Base-by-base conservation (phyloP, 2,797 vertebrate genomes). In the Crax fasciolata region DNA sequence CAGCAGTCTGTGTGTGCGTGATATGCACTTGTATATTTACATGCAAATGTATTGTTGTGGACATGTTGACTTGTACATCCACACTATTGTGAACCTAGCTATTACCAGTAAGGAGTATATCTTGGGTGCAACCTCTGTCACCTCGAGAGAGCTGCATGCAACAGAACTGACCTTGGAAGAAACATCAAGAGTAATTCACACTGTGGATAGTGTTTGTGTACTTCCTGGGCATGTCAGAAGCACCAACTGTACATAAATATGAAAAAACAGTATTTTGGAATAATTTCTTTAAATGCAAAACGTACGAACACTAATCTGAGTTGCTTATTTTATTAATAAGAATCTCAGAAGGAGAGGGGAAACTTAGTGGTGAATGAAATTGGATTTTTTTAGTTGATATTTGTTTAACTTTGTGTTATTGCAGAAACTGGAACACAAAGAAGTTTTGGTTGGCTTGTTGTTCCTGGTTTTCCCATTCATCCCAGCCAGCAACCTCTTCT, bases 401-500 rank as follows among this genome's bases (percentile, higher is more conserved):
- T 78, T 96, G 79, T 96, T 97, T 96, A 90, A 94, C 97, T 96
- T 97, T 97, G 74, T 98, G 92, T 93, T 98, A 95, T 97, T 98
- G 66, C 98, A 99, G 99, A 98, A 97, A 94, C 97, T 98, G 97
- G 98, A 98, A 94, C 98, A 98, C 93, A 98, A 98, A 96, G 99
- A 99, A 96, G 98, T 99, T 83, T 94, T 99, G 95, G 98, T 99
- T 90, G 99, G 99, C 72, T 80, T 99, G 82, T 95, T 99, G 96
- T 99, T 99, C 97, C 98, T 99, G 96, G 97, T 99, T 90, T 99
- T 99, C 96, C 99, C 99, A 85, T 99, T 99, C 98, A 98, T 99
- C 93, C 99, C 99, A 65, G 99, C 99, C 97, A 99, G 99, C 97
- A 99, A 99, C 97, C 98, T 99, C 82, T 99, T 99, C 98, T 99